These are phyloP conservation scores for Campoletis sonorensis DNA, from an alignment of 1,140 invertebrate species.

Conservation along the genomic window DNA sequence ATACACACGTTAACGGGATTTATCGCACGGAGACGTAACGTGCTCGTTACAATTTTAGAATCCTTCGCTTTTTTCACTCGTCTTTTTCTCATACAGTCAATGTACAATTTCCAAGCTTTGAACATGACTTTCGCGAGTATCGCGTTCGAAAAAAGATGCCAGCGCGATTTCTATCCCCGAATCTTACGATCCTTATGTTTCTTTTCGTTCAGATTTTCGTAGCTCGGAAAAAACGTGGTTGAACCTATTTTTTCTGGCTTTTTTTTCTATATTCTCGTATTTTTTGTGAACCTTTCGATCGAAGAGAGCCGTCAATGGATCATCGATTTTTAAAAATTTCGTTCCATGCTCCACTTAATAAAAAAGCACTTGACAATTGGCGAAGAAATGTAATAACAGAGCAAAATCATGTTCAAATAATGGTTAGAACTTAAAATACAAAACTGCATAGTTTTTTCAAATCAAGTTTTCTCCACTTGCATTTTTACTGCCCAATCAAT, in stretches of 20 bases:
- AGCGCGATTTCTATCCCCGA: not conserved
- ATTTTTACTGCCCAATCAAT: too few species aligned
- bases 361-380: too few species aligned
- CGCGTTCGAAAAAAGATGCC: not conserved
- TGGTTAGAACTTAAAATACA: too few species aligned
- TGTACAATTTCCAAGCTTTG: not conserved
- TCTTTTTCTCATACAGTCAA: not conserved
- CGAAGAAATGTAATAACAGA: too few species aligned
- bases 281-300: too few species aligned
- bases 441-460: too few species aligned
- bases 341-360: too few species aligned
- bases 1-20: not conserved
- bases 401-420: too few species aligned
- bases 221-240: too few species aligned
- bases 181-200: not conserved
- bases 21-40: not conserved
- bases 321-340: too few species aligned
- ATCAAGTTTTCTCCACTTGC: too few species aligned
- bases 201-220: not conserved
- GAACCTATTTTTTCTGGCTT: not conserved
- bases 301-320: too few species aligned
- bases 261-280: not conserved
- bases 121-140: not conserved
- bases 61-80: not conserved
- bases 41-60: not conserved